A percentile compares a stretch with the other conserved stretches of the same genome.
Evolutionary conservation across 1,140 invertebrate species (phyloP).

Genomic region (Berghia stephanieae): DNA sequence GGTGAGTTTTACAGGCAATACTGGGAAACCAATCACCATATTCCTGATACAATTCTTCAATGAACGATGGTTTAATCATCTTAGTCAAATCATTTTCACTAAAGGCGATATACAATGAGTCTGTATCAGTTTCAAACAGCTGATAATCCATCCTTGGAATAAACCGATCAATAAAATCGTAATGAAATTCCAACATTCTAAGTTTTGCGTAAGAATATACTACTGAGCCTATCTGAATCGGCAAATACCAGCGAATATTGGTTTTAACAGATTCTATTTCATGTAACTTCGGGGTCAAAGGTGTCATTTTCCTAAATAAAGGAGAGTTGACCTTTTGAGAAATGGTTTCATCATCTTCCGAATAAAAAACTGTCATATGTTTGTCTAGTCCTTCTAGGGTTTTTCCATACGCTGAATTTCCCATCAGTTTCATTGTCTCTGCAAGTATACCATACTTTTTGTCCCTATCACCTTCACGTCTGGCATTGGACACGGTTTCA

Average conservation of each 20-base stretch:
- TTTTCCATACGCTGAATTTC: constrained; percentile 37
- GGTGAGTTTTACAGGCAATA: neutral
- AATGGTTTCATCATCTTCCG: neutral
- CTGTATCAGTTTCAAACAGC: constrained; percentile 48
- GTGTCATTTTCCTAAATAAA: neutral
- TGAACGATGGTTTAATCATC: constrained; percentile 28
- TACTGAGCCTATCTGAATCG: constrained; percentile 38
- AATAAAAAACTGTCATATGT: constrained; percentile 29
- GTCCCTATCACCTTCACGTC: constrained; percentile 37
- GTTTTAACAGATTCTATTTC: constrained; percentile 11
- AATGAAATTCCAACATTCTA: constrained; percentile 46
- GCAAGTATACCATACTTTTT: constrained; percentile 37
- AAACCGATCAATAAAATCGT: constrained; percentile 43
- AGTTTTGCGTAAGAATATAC: constrained; percentile 44
- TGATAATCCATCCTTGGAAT: constrained; percentile 37
- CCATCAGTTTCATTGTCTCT: constrained; percentile 41
- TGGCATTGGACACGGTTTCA: constrained; percentile 37
- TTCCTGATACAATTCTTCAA: constrained; percentile 19
- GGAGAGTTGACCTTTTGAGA: neutral
- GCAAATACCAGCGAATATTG: constrained; percentile 19
- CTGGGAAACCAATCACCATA: constrained; percentile 16
- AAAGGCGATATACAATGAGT: constrained; percentile 43
- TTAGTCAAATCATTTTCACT: constrained; percentile 23
- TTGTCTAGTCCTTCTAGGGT: constrained; percentile 39
- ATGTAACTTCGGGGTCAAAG: neutral